A percentile compares a stretch with the other conserved stretches of the same genome.
Conservation (phyloP, 2,797 vertebrate species). For the Dendrocincla fuliginosa region DNA sequence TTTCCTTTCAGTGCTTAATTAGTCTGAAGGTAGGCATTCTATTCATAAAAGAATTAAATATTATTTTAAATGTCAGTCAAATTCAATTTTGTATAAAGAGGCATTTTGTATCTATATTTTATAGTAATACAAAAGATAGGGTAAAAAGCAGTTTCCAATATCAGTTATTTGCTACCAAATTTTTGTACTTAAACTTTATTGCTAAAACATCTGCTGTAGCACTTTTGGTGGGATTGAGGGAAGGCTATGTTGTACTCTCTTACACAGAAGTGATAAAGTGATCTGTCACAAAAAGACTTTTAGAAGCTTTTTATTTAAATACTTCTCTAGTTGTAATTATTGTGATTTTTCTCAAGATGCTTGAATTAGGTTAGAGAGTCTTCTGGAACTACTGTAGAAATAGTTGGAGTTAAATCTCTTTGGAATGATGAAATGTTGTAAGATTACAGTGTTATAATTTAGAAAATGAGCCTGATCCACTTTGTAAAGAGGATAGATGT, state of each 20-base stretch:
- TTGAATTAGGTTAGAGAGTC: not conserved
- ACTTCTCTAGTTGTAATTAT: not conserved
- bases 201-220: not conserved
- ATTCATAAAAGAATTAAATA: not conserved
- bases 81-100: not conserved
- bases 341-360: not conserved
- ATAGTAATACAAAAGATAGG: not conserved
- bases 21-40: not conserved
- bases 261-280: not conserved
- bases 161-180: not conserved
- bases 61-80: not conserved
- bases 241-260: not conserved
- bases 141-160: not conserved
- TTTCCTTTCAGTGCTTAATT: constrained; percentile 20
- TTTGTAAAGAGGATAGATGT: not conserved
- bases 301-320: not conserved
- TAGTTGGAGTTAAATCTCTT: not conserved
- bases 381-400: not conserved
- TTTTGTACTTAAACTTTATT: not conserved
- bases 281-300: not conserved
- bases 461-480: not conserved
- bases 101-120: not conserved
- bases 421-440: not conserved
- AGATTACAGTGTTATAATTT: not conserved
- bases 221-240: not conserved